Percentiles rank a stretch among this genome's conserved stretches.
phyloP scores from a whole-genome alignment of 2,113 vertebrate species.

The Stegastes partitus region DNA sequence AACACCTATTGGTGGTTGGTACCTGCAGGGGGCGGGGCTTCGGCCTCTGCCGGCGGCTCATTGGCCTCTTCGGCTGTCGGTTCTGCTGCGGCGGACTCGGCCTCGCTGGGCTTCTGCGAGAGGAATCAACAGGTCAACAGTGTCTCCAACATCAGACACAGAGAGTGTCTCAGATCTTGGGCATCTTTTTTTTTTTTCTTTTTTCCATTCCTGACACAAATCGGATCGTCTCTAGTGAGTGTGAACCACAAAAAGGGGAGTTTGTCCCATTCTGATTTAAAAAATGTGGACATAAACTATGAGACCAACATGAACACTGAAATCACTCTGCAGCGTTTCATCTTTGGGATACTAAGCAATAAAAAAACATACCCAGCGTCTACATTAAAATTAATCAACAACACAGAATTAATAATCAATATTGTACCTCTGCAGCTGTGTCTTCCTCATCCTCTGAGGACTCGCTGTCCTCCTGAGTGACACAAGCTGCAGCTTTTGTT shows the following conservation, averaged over 20 bases:
- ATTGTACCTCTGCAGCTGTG: conserved; percentile 29
- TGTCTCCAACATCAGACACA: background rate
- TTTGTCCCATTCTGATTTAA: too few relatives aligned
- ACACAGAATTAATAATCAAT: background rate
- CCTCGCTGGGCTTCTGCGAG: conserved; percentile 16
- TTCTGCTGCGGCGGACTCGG: background rate
- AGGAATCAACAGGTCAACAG: conserved; percentile 35
- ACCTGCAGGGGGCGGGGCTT: conserved; percentile 66
- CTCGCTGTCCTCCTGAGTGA: background rate
- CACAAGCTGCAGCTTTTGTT: background rate
- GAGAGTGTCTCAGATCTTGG: background rate
- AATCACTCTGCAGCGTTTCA: too few relatives aligned
- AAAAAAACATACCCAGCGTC: too few relatives aligned
- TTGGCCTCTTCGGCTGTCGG: conserved; percentile 39
- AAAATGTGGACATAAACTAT: too few relatives aligned
- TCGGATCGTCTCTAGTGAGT: background rate
- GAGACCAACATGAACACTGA: too few relatives aligned
- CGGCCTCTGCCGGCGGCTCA: conserved; percentile 4
- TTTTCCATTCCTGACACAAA: too few relatives aligned
- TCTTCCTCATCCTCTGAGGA: conserved; percentile 24
- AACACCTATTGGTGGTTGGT: conserved; percentile 20
- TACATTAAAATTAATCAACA: too few relatives aligned
- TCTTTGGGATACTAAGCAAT: too few relatives aligned
- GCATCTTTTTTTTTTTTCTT: background rate
- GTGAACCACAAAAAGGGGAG: background rate